A percentile compares a stretch with the other conserved stretches of the same genome.
phyloP scores from a whole-genome alignment of 2,113 vertebrate genomes.

The Furnarius figulus region DNA sequence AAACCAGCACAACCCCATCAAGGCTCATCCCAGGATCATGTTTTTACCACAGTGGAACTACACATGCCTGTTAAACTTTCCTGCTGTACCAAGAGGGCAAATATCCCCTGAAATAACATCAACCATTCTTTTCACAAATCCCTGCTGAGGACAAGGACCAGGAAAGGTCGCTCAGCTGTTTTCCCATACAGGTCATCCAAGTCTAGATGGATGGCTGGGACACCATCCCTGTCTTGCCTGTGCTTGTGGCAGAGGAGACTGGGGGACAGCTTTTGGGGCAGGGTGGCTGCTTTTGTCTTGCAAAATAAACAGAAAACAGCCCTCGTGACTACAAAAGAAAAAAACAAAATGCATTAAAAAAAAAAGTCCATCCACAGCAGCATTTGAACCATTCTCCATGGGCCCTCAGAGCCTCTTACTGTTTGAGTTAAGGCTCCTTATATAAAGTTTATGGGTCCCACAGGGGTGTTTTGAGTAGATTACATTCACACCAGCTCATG shows the following conservation, averaged over 20 bases:
- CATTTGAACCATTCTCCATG: neutral
- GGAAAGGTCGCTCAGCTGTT: neutral
- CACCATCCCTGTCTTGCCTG: neutral
- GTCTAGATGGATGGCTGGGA: neutral
- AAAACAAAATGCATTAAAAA: neutral
- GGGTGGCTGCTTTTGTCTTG: neutral
- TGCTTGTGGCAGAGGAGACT: neutral
- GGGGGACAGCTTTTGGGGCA: neutral
- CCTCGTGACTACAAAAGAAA: neutral
- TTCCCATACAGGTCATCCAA: rapidly evolving
- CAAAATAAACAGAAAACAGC: conserved; percentile 22
- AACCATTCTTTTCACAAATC: neutral
- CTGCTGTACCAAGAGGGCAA: neutral
- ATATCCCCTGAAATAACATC: neutral
- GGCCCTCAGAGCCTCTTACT: conserved; percentile 64
- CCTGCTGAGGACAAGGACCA: neutral
- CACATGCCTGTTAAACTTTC: neutral
- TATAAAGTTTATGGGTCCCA: conserved; percentile 76
- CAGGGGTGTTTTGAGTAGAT: conserved; percentile 72
- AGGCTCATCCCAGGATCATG: neutral
- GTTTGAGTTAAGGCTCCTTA: conserved; percentile 79
- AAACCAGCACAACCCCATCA: neutral
- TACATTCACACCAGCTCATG: conserved; percentile 70
- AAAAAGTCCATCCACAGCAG: neutral
- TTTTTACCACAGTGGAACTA: neutral